Base-by-base conservation (phyloP, 1,140 invertebrate species). In the Drosophila pseudoananassae region DNA sequence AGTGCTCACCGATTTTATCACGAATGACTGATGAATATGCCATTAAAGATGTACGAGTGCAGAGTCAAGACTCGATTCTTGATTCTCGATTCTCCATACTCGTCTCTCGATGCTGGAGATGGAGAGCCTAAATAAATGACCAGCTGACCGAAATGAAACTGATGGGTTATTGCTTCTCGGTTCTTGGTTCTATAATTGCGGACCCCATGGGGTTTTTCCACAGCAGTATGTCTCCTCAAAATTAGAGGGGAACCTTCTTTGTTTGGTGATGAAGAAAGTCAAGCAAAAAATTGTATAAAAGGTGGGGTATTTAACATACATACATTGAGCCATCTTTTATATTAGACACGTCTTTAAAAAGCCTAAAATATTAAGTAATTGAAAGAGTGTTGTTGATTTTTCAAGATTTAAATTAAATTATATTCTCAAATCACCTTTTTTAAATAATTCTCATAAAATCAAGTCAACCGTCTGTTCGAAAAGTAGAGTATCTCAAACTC, bases 1-100 rank as follows among this genome's bases (percentile, higher is more conserved):
- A 59, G 60, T 70, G 68, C 65, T 55, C 46, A 68, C 40, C 80
- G 80, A 83, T 83, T 76, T 87, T 88, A 87, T 88, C 82, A 87
- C 78, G 76, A 88, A 77, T 87, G 83, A 87, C 82, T 87, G 82
- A 87, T 88, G 82, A 87, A 88, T 87, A 87, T 87, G 82, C 82
- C 82, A 88, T 87, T 82, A 87, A 87, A 87, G 78, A 87, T 82
- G 57, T 61, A 60, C 49, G 65, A 57, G 54, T 38, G 31, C 29
- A 29, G 36, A 59, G 51, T 15, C 38, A 43, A 57, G 54, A 20
- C 40, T 56, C 10, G 38, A 29, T 45, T 45, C 23, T 40, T 17
- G 49, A 4, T 14, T 52, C 52, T 57, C 27, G 55, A 46, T 31
- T 27, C 54, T 45, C 55, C 25, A 47, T 27, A n/a, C 53, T 61